Percentiles rank a stretch among this genome's conserved stretches.
These are phyloP conservation scores for Smittia aterrima DNA, from an alignment of 2,888 invertebrate species.

Conservation along the genomic window DNA sequence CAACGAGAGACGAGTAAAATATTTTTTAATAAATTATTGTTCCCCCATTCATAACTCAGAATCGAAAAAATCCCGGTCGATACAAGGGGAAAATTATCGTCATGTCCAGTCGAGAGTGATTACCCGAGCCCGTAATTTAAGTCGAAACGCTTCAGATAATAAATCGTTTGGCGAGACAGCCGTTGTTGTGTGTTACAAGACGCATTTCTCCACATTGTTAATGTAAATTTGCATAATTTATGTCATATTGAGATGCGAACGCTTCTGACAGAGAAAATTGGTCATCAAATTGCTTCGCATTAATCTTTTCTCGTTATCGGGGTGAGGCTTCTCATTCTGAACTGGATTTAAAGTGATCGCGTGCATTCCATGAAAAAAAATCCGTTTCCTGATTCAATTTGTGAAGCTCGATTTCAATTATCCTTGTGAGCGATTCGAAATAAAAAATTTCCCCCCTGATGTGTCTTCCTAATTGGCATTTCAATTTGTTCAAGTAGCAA, in stretches of 20 bases:
- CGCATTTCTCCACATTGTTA: background rate
- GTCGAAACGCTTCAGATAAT: background rate
- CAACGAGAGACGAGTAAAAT: background rate
- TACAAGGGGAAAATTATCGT: background rate
- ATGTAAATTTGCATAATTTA: conserved; percentile 23
- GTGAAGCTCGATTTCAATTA: background rate
- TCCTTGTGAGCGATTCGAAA: background rate
- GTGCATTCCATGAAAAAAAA: background rate
- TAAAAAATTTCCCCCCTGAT: background rate
- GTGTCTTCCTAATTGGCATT: background rate
- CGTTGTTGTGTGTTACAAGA: background rate
- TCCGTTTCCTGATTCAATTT: conserved; percentile 4
- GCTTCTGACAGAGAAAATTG: background rate
- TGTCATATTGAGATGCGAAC: conserved; percentile 6
- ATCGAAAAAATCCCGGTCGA: background rate
- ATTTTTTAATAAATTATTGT: conserved; percentile 4
- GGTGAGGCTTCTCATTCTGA: too few species aligned
- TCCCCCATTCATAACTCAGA: conserved; percentile 4
- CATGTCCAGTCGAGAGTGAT: conserved; percentile 23
- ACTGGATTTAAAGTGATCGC: background rate
- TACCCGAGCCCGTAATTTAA: conserved; percentile 5
- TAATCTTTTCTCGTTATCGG: background rate
- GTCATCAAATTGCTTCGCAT: background rate
- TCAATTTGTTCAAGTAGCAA: background rate
- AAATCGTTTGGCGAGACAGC: background rate